phyloP scores from a whole-genome alignment of 2,888 invertebrate species.

The Zygaena filipendulae region DNA sequence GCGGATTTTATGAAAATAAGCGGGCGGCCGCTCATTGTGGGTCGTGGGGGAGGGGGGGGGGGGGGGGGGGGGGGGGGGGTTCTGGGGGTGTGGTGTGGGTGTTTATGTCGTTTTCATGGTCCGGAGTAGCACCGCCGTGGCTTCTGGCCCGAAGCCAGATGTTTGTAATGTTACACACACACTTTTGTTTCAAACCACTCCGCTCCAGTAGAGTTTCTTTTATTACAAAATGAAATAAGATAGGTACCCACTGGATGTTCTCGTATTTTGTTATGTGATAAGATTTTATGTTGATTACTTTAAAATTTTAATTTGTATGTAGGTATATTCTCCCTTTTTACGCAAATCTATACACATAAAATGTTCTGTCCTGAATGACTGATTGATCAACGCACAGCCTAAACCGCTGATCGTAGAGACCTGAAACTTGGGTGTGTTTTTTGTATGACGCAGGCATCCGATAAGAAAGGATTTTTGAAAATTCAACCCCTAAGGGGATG shows the following conservation, averaged over 20 bases:
- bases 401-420: too few species aligned
- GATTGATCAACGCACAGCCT: too few species aligned
- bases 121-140: constrained; percentile 35
- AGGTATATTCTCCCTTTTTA: too few species aligned
- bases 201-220: constrained; percentile 18
- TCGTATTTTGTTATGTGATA: too few species aligned
- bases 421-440: too few species aligned
- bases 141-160: constrained; percentile 52
- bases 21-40: constrained; percentile 62
- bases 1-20: constrained; percentile 64
- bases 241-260: background rate
- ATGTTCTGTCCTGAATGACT: too few species aligned
- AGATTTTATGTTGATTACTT: too few species aligned
- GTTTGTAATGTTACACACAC: constrained; percentile 33
- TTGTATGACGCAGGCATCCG: too few species aligned
- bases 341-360: too few species aligned
- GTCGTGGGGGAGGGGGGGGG: constrained; percentile 30
- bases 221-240: constrained; percentile 10
- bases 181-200: constrained; percentile 40
- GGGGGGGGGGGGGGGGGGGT: constrained; percentile 22
- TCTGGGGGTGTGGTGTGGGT: constrained; percentile 26
- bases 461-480: too few species aligned
- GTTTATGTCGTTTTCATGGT: constrained; percentile 57
- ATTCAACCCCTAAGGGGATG: too few species aligned
- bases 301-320: too few species aligned